These are phyloP conservation scores for Cirrhinus mrigala DNA, from an alignment of 2,797 vertebrate genomes.

Conservation along the genomic window DNA sequence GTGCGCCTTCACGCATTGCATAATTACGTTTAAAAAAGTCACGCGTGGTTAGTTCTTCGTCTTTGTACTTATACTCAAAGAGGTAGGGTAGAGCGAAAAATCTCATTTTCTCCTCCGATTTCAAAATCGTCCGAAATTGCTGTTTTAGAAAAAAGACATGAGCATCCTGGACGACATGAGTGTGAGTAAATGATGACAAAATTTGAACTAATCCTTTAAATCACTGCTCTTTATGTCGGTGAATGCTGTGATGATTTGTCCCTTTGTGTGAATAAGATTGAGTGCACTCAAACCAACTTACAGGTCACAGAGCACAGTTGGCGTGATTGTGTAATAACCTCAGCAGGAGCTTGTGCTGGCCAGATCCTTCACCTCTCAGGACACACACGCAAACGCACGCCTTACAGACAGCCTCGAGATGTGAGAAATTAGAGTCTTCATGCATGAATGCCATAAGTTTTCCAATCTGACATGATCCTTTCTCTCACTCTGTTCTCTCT, in stretches of 20 bases:
- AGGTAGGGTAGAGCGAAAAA: too few species aligned
- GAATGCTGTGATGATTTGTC: not conserved
- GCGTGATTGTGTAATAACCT: conserved; percentile 46
- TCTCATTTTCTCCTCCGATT: too few species aligned
- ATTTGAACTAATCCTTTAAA: not conserved
- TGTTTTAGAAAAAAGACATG: too few species aligned
- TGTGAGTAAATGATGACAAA: not conserved
- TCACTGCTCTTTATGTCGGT: not conserved
- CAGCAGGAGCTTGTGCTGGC: conserved; percentile 36
- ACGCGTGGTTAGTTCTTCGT: too few species aligned
- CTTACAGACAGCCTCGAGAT: conserved; percentile 4
- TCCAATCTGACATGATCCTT: conserved; percentile 36
- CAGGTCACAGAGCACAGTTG: conserved; percentile 40
- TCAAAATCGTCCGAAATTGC: too few species aligned
- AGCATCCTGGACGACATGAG: too few species aligned
- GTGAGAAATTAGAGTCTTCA: conserved; percentile 47
- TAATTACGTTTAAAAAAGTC: too few species aligned
- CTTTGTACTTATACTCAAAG: too few species aligned
- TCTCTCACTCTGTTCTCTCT: conserved; percentile 56
- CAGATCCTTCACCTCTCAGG: conserved; percentile 35
- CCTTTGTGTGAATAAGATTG: conserved; percentile 2
- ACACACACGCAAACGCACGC: conserved; percentile 47
- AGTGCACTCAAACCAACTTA: conserved; percentile 23
- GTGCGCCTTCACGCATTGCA: too few species aligned
- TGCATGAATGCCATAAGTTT: conserved; percentile 48